Evolutionary conservation across 1,140 invertebrate species (phyloP).

Genomic region (Plodia interpunctella): DNA sequence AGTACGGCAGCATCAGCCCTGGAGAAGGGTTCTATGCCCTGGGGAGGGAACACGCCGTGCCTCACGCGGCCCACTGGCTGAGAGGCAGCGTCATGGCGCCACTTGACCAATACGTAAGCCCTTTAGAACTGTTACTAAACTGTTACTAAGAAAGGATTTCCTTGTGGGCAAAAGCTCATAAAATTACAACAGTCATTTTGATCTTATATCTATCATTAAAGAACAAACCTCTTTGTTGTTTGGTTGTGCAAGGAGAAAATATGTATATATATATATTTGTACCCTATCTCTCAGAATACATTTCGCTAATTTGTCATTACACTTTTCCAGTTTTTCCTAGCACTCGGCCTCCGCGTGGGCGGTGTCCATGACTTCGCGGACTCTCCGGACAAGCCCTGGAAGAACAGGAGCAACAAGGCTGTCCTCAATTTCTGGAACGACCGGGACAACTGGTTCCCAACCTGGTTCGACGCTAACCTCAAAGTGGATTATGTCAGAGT

Average conservation of each 20-base stretch:
- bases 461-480: conserved; percentile 79
- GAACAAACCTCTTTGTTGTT: too few species aligned
- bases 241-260: too few species aligned
- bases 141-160: not conserved
- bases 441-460: conserved; percentile 78
- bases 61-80: conserved; percentile 54
- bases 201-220: too few species aligned
- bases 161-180: too few species aligned
- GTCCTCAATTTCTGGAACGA: conserved; percentile 80
- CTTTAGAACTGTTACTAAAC: not conserved
- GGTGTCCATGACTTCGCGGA: conserved; percentile 86
- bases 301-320: too few species aligned
- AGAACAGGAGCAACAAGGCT: conserved; percentile 78
- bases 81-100: conserved; percentile 61
- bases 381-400: conserved; percentile 83
- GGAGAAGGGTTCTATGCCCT: conserved; percentile 56
- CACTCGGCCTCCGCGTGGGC: conserved; percentile 85
- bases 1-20: conserved; percentile 49
- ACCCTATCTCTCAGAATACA: too few species aligned
- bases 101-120: conserved; percentile 36
- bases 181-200: too few species aligned
- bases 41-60: conserved; percentile 42
- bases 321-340: conserved; percentile 87
- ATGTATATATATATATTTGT: too few species aligned
- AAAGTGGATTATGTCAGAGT: conserved; percentile 81